Base-by-base conservation (phyloP, 2,797 vertebrate genomes). In the Diplodus puntazzo region DNA sequence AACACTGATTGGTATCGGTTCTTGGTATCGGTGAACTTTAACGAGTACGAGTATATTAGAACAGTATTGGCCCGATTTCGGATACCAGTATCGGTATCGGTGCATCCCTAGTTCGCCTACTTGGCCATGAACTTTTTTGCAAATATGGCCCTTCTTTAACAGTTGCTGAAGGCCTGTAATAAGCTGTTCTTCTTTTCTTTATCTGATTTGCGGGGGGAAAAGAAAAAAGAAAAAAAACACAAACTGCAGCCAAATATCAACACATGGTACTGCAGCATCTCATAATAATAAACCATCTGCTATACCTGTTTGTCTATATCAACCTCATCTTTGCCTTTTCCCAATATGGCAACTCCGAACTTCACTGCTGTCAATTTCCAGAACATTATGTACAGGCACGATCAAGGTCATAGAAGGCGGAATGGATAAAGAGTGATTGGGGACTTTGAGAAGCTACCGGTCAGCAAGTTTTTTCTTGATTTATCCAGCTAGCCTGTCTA, bases 221-320 rank as follows among this genome's bases (percentile, higher is more conserved):
- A 4, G 8, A 4, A 34, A 34, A 10, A 10, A 39, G 7, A 39
- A 46, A 65, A 76, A 43, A 68, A 30, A 46, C 42, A 48, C 57
- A 66, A 84, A 73, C 52, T 52, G 60, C 48, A 52, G 21, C 58
- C 66, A 75, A 46, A 23, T 52, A 52, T 4, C 42, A 68, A 66
- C 69, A 80, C 53, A 71, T 60, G 62, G 58, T 62, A 25, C 62
- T 3, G 27, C 48, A 43, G 48, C 3, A 0, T 63, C 39, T 76
- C 74, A 81, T 81, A 59, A 81, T 73, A 69, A 63, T 76, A 72
- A 79, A 75, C 73, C 68, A 69, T 73, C 75, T 73, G 69, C 60
- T 53, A 8, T 49, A 67, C 43, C 48, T 74, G 52, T 70, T 75
- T 34, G 53, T 66, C 17, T 43, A 25, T 54, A 80, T 68, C 23